Evolutionary conservation across 2,113 vertebrate species (phyloP).

Genomic region (Bos indicus): DNA sequence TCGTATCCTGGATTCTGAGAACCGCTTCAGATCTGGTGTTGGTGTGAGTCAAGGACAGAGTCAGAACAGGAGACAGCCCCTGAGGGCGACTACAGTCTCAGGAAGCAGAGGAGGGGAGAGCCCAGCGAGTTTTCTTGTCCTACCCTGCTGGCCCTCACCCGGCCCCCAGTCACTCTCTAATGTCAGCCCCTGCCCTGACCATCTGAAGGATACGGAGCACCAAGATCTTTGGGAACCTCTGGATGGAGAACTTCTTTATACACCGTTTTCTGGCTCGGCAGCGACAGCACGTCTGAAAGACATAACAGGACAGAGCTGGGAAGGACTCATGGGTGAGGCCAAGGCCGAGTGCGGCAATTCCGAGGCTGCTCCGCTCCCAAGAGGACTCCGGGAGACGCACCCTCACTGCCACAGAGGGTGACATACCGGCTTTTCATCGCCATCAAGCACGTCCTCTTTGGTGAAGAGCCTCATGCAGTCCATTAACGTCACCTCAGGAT

Average conservation of each 20-base stretch:
- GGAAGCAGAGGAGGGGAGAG: not conserved
- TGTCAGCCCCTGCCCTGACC: not conserved
- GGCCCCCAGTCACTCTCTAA: not conserved
- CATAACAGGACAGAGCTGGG: not conserved
- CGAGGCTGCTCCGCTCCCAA: not conserved
- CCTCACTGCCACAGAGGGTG: not conserved
- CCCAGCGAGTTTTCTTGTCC: not conserved
- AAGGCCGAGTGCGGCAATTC: not conserved
- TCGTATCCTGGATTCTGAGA: slow-evolving; percentile 92
- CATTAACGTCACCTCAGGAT: slow-evolving; percentile 89
- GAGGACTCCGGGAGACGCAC: not conserved
- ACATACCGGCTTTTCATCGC: slow-evolving; percentile 94
- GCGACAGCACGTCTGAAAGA: slow-evolving; percentile 88
- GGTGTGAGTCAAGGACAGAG: slow-evolving; percentile 79
- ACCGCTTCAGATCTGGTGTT: slow-evolving; percentile 93
- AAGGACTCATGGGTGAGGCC: not conserved
- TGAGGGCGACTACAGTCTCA: not conserved
- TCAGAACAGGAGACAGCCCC: not conserved
- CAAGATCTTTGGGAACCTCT: slow-evolving; percentile 97
- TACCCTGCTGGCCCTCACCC: not conserved
- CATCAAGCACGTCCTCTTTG: slow-evolving; percentile 95
- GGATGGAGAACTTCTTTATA: slow-evolving; percentile 96
- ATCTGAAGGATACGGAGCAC: slow-evolving; percentile 94
- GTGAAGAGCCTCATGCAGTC: slow-evolving; percentile 96
- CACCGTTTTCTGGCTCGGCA: slow-evolving; percentile 94